Evolutionary conservation across 2,113 vertebrate species (phyloP), one percentile per base, ranked within the genome.

Genomic region (Hydrolagus affinis): DNA sequence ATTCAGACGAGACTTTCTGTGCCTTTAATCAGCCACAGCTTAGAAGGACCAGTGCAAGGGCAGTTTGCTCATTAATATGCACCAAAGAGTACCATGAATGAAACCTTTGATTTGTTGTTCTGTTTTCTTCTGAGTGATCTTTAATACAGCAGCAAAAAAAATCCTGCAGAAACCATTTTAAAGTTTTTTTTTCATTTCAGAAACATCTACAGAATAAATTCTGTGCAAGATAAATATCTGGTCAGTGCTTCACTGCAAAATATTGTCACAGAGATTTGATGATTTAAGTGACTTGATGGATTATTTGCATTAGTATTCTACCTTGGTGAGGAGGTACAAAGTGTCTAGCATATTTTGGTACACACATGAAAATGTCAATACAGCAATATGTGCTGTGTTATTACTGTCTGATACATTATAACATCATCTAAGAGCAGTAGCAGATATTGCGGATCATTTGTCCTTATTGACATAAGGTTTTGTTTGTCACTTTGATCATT

Each of bases 221-320:
- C 59, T 30, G 25, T 66, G 25, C 25, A 66, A 78, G 19, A 83
- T 83, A 28, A 28, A 64, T 44, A 66, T 25, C 25, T 83, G 60
- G 30, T 83, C 30, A 23, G 28, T 78, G 10, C 6, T 30, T 83
- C 30, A 28, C 8, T 23, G 8, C 25, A 83, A 66, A 83, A 32
- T 83, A 10, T 8, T 66, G 25, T 32, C 25, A 30, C 25, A 19
- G 23, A 66, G 60, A 66, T 83, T 83, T 83, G 25, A 66, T 62
- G 62, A 60, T 12, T 83, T 83, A 83, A 83, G 15, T 66, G 25
- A 83, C 21, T 83, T 66, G 25, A 32, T 66, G 60, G 78, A 83
- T 83, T 75, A 74, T 11, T 56, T 17, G 56, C 21, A 11, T 56
- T 64, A 83, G 12, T 64, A 66, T 83, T 66, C 14, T 8, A 66